Conservation (phyloP, 1,140 invertebrate genomes). For the Carcinoscorpius rotundicauda region DNA sequence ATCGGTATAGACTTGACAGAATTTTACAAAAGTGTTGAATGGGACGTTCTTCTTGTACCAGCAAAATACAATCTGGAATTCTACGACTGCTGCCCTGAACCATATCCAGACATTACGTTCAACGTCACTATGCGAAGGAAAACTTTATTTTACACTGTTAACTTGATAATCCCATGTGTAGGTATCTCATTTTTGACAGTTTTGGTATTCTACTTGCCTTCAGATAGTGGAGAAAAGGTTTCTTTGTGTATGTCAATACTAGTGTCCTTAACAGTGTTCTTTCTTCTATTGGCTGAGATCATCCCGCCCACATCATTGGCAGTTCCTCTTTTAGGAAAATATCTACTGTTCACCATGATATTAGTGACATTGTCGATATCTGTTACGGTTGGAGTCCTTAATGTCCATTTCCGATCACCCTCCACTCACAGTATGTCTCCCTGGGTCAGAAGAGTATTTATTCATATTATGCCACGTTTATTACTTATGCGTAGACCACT, state of each 20-base stretch:
- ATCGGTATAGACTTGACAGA: slow-evolving; percentile 92
- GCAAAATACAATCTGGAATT: slow-evolving; percentile 86
- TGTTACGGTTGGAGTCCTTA: slow-evolving; percentile 94
- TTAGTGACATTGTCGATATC: slow-evolving; percentile 73
- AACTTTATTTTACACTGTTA: slow-evolving; percentile 93
- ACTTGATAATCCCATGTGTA: slow-evolving; percentile 92
- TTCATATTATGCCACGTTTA: slow-evolving; percentile 74
- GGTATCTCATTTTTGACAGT: slow-evolving; percentile 96
- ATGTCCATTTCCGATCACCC: slow-evolving; percentile 92
- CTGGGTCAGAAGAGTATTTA: slow-evolving; percentile 83
- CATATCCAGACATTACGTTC: slow-evolving; percentile 93
- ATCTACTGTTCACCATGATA: slow-evolving; percentile 98
- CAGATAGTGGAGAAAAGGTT: slow-evolving; percentile 95
- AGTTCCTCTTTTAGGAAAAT: slow-evolving; percentile 95
- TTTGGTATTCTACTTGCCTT: slow-evolving; percentile 95
- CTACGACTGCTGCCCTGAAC: slow-evolving; percentile 91
- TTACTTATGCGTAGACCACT: slow-evolving; percentile 67
- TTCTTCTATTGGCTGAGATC: slow-evolving; percentile 93
- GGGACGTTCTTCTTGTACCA: slow-evolving; percentile 97
- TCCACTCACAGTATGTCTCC: slow-evolving; percentile 74
- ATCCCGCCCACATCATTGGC: slow-evolving; percentile 97
- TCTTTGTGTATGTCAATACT: slow-evolving; percentile 98
- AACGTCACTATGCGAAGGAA: slow-evolving; percentile 94
- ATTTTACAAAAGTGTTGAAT: slow-evolving; percentile 96
- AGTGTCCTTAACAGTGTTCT: slow-evolving; percentile 99